phyloP scores from a whole-genome alignment of 2,888 invertebrate species.

The Microctonus aethiopoides region DNA sequence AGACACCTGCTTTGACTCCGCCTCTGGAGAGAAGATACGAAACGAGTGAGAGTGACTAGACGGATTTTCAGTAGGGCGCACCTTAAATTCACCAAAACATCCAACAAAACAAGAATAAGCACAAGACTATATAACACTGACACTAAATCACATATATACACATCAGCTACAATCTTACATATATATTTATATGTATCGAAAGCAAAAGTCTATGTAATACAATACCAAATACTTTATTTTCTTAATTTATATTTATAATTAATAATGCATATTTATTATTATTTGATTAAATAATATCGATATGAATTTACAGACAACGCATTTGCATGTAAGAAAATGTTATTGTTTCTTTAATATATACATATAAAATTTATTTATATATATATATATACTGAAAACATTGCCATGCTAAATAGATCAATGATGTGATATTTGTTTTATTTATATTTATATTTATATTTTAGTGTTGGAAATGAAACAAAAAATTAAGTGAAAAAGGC shows the following conservation, averaged over 20 bases:
- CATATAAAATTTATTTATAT: no score
- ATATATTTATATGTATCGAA: background rate
- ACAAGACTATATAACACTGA: background rate
- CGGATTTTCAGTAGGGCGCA: constrained; percentile 13
- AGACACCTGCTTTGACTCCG: constrained; percentile 46
- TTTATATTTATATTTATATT: background rate
- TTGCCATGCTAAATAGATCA: background rate
- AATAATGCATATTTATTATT: no score
- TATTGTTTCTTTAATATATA: no score
- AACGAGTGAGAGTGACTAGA: constrained; percentile 24
- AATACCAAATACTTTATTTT: background rate
- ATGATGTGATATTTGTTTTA: background rate
- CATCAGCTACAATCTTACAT: background rate
- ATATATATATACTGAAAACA: background rate
- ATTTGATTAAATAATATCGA: no score
- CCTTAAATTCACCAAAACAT: background rate
- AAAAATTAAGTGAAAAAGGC: constrained; percentile 16
- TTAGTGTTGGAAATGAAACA: background rate
- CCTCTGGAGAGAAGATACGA: constrained; percentile 33
- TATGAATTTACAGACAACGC: no score
- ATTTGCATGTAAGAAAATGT: no score
- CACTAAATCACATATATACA: background rate
- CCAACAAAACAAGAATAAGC: background rate
- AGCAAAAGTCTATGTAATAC: background rate
- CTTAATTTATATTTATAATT: no score